Evolutionary conservation across 1,140 invertebrate genomes (phyloP), one percentile per base, ranked within the genome.

Genomic region (Frieseomelitta varia): DNA sequence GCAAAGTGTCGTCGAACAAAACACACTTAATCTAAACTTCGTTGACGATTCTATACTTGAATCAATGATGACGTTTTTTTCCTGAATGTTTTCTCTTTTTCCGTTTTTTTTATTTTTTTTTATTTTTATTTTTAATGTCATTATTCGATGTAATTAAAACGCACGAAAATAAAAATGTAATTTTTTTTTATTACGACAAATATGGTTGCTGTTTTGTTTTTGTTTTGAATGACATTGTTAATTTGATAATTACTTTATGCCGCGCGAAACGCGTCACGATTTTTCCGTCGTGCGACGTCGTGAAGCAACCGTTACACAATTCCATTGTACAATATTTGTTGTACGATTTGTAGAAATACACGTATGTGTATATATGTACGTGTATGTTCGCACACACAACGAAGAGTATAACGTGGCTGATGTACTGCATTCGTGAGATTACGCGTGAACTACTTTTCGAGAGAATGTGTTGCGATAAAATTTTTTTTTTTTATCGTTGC

Each of bases 341-440:
- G 68, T 80, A 77, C 84, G 87, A 88, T 89, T 78, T 81, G 56
- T 63, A 86, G 88, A 47, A 47, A 81, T 83, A 73, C 56, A 19
- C 47, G 53, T 30, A 34, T 10, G 34, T 19, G n/a, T 27, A 15
- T 58, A 47, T 17, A 4, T 51, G 80, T 53, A n/a, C 30, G 30
- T n/a, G 39, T 63, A 47, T 74, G n/a, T 1, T 14, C 34, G 68
- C 15, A 81, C 58, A 81, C 76, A 74, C 30, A 30, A 30, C 39
- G 39, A 11, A 30, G 65, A 68, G 39, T 47, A 71, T 78, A 76
- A 17, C 65, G 61, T 58, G 72, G 72, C 24, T 75, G 83, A 83
- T 85, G 84, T 84, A 56, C 84, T 78, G 87, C 87, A 89, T 89
- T 88, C 87, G 79, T 84, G 61, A 88, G 87, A 89, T 88, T 89